Evolutionary conservation across 2,797 vertebrate species (phyloP).

Genomic region (Pipistrellus pygmaeus): DNA sequence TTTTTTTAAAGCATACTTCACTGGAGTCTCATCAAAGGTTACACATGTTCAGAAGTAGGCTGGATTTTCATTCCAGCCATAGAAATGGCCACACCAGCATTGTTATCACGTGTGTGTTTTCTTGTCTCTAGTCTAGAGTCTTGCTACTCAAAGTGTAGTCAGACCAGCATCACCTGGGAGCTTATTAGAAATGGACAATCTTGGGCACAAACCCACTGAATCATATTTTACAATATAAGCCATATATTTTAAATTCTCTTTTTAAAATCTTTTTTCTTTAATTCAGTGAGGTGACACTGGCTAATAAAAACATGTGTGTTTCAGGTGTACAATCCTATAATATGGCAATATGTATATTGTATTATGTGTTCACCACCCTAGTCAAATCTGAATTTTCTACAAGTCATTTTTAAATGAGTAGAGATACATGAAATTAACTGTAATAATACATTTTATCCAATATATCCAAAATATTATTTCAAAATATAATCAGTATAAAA

Average conservation of each 20-base stretch:
- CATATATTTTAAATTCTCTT: not conserved
- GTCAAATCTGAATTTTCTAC: not conserved
- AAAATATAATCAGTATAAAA: conserved; percentile 5
- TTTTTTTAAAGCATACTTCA: not conserved
- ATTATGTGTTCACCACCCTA: not conserved
- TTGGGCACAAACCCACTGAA: not conserved
- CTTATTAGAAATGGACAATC: not conserved
- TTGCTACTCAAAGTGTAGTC: not conserved
- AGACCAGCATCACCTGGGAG: not conserved
- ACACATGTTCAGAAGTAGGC: not conserved
- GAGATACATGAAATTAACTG: conserved; percentile 1
- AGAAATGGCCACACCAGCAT: not conserved
- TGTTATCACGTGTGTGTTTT: not conserved
- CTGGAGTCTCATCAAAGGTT: not conserved
- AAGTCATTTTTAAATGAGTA: not conserved
- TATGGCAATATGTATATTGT: not conserved
- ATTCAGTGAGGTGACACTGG: not conserved
- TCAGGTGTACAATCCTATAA: not conserved
- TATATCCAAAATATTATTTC: not conserved
- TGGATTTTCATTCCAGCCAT: not conserved
- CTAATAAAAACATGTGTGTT: not conserved
- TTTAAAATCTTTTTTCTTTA: not conserved
- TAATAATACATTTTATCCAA: not conserved
- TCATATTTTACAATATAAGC: not conserved
- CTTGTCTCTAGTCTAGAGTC: not conserved